phyloP scores from a whole-genome alignment of 2,113 vertebrate species.

The Rhinolophus ferrumequinum region DNA sequence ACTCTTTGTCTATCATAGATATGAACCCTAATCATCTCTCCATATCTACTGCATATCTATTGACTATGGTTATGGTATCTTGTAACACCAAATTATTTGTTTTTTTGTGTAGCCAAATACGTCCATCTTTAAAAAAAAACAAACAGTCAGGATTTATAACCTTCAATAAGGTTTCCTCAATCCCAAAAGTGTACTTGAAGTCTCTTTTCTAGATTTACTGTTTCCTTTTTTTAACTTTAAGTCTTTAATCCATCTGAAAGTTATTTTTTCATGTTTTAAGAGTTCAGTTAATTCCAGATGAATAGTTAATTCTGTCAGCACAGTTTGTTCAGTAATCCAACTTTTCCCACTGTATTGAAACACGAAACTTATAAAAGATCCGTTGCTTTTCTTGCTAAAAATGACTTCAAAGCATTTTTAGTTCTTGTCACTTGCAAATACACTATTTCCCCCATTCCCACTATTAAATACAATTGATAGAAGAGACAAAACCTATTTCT shows the following conservation, averaged over 20 bases:
- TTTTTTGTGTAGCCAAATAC: background rate
- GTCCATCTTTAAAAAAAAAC: background rate
- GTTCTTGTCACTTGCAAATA: conserved; percentile 24
- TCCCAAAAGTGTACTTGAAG: background rate
- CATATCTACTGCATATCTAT: background rate
- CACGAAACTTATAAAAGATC: conserved; percentile 9
- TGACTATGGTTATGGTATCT: background rate
- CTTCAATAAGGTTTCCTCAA: conserved; percentile 10
- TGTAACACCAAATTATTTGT: background rate
- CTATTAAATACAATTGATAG: background rate
- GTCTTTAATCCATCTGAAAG: conserved; percentile 19
- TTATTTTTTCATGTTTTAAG: background rate
- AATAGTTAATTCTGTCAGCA: conserved; percentile 1
- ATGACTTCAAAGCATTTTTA: conserved; percentile 1
- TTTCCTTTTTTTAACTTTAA: conserved; percentile 18
- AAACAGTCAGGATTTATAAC: background rate
- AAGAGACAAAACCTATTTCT: conserved; percentile 10
- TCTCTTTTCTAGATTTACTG: conserved; percentile 36
- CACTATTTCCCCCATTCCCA: background rate
- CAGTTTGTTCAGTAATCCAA: background rate
- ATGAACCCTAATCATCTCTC: background rate
- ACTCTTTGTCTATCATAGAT: background rate
- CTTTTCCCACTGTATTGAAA: background rate
- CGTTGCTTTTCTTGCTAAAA: conserved; percentile 53
- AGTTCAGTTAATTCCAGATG: background rate